Base-by-base conservation (phyloP, 2,888 invertebrate species). In the Orthosia incerta region DNA sequence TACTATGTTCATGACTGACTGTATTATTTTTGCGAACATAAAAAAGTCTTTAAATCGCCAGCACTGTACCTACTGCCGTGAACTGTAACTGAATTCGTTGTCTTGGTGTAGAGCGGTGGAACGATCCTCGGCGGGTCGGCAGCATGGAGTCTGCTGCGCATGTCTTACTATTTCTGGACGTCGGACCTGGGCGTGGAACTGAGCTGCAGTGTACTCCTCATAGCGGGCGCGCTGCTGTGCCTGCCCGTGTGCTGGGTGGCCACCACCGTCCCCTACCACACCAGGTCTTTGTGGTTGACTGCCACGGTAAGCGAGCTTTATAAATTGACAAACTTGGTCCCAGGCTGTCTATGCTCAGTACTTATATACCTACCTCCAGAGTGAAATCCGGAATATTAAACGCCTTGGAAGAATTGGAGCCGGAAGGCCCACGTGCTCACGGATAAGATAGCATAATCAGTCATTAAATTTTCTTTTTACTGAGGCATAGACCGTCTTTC, bases 161-260 rank as follows among this genome's bases (percentile, higher is more conserved):
- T 95, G 89, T 95, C 94, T 3, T 95, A 95, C 84, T 95, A 95
- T 87, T 95, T 96, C 90, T 95, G 96, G 96, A 93, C 93, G 31
- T 90, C 95, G 48, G 95, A 96, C 82, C 88, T 95, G 79, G 94
- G 94, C 50, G 90, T 93, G 69, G 95, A 96, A 86, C 88, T 96
- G 64, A 92, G 92, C 23, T 80, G 92, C 13, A 89, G 91, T 79
- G 90, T 93, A 73, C 85, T 93, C 74, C 89, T 95, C 80, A 79
- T 95, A 63, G 91, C 92, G 12, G 95, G 94, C 16, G 91, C 94
- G 2, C 86, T 95, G 78, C 92, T 96, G 39, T 95, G 96, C 83
- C 88, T 96, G 82, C 95, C 96, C 46, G 89, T 91, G n/a, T 94
- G 95, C 88, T 95, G 96, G 95, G 91, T 95, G 45, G 91, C 93